Evolutionary conservation across 2,113 vertebrate genomes (phyloP), one percentile per base, ranked within the genome.

Genomic region (Caretta caretta): DNA sequence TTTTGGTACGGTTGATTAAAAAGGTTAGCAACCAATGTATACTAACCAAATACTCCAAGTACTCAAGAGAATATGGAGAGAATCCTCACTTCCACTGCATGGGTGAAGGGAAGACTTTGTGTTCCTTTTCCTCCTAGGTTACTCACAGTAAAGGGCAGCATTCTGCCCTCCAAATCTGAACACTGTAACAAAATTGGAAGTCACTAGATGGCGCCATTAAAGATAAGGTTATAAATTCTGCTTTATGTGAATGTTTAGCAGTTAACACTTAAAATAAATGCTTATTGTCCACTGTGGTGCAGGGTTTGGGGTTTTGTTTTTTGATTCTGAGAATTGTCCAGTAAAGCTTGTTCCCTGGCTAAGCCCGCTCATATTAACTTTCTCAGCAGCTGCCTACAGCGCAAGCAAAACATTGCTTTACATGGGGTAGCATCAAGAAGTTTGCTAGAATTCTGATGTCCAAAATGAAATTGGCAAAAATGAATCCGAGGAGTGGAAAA

Each of bases 1-100:
- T 94, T 49, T 84, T 80, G 81, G 84, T 93, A 84, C 80, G 87
- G 42, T 87, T 93, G 0, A 1, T 4, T 4, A 1, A 88, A 85
- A 80, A 6, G n/a, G 65, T 16, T 54, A 31, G 83, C 94, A 95
- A 90, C 92, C 94, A 93, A 95, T 94, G 59, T 90, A 42, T 54
- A 35, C 91, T 93, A 94, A 80, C 90, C 90, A 95, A 87, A 35
- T 31, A 88, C 93, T 93, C 80, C 69, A 89, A 92, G 91, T 86
- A 94, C 94, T 87, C 75, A 90, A 95, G 89, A 94, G 84, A 93
- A 92, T 75, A 90, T 59, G 50, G 82, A 93, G 86, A 87, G 83
- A 89, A 93, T 96, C 29, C 48, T 93, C 76, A 84, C 88, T 91
- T 75, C 59, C 79, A 2, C 4, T 54, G 4, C 24, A 10, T 84